Base-by-base conservation (phyloP, 2,797 vertebrate species). In the Gymnothorax javanicus region DNA sequence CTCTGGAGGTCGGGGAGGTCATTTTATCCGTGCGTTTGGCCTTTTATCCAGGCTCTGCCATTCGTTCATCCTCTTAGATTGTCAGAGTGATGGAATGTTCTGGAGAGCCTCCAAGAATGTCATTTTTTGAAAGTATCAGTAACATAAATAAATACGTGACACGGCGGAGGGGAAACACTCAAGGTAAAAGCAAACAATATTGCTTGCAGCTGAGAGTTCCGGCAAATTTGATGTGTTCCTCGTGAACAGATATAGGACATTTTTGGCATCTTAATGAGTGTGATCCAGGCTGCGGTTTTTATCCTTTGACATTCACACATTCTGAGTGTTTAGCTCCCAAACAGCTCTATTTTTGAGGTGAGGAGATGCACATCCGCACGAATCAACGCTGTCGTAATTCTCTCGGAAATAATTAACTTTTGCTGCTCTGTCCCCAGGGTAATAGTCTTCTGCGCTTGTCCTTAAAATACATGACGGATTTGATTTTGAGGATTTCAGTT, bases 11-110 rank as follows among this genome's bases (percentile, higher is more conserved):
- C 73, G 50, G 73, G 73, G 5, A 75, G 27, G n/a, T 73, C n/a
- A 73, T 73, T 73, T 73, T 73, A 73, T 3, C 27, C 88, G 84
- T 75, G 73, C 69, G 77, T 77, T 43, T 60, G 52, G 87, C 82
- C 83, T 77, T 25, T n/a, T 69, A 17, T 86, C n/a, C 50, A 82
- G n/a, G 60, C 83, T 20, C 67, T 82, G 64, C 67, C 82, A 84
- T 88, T 87, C 77, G 50, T 67, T 88, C 75, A 23, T 17, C 57
- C 23, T 17, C 25, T 43, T 43, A 27, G 33, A 59, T 84, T 83
- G 57, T 83, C 57, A 17, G 15, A 83, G 23, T 83, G 56, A 83
- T 83, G 60, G 25, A 84, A 60, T 62, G 33, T 62, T 59, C 60
- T 52, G 58, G 25, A 60, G 62, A 62, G 57, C 25, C 58, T 84